These are phyloP conservation scores for Ferrisia virgata DNA, from an alignment of 2,888 invertebrate species.

Conservation along the genomic window DNA sequence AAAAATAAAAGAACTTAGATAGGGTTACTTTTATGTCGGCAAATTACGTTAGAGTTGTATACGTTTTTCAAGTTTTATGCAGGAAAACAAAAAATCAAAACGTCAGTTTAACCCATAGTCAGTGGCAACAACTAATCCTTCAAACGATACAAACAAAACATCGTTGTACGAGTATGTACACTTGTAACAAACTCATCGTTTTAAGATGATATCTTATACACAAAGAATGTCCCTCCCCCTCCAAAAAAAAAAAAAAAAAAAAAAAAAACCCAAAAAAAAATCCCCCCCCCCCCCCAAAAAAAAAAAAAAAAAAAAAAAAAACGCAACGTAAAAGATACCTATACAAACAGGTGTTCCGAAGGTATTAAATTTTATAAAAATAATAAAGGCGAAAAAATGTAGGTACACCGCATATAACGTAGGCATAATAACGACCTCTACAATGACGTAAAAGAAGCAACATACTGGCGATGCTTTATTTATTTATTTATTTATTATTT, in stretches of 20 bases:
- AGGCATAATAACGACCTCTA: neutral
- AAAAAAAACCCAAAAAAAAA: too few species aligned
- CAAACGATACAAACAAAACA: neutral
- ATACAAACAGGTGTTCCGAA: neutral
- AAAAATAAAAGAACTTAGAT: neutral
- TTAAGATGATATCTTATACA: too few species aligned
- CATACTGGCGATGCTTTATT: neutral
- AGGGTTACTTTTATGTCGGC: neutral
- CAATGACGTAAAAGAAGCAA: neutral
- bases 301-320: too few species aligned
- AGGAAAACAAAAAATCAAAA: neutral
- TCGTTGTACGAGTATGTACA: too few species aligned
- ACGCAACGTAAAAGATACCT: too few species aligned
- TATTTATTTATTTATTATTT: too few species aligned
- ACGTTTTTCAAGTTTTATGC: neutral
- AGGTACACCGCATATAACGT: too few species aligned
- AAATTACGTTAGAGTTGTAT: neutral
- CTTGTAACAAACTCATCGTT: too few species aligned
- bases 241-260: too few species aligned
- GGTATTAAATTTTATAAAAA: neutral
- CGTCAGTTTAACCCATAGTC: neutral
- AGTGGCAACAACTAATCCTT: neutral
- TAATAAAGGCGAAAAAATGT: neutral
- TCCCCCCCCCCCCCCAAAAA: too few species aligned
- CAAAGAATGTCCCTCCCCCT: too few species aligned